Evolutionary conservation across 2,888 invertebrate species (phyloP).

Genomic region (Anaspis maculata): DNA sequence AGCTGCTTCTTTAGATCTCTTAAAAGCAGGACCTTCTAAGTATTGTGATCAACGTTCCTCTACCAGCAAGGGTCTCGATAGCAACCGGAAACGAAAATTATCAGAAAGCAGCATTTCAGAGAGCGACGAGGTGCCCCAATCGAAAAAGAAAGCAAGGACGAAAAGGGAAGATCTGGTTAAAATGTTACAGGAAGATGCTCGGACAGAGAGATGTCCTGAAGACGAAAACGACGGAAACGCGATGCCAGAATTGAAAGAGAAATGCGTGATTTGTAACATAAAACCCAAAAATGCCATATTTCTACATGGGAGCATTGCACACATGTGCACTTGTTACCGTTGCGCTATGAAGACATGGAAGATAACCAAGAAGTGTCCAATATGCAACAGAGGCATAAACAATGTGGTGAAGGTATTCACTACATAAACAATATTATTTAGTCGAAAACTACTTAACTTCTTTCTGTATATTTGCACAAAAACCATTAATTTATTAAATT

Average conservation of each 20-base stretch:
- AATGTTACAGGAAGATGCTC: too few species aligned
- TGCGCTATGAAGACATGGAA: conserved; percentile 62
- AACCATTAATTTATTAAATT: not conserved
- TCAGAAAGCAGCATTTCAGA: conserved; percentile 32
- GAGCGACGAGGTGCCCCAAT: conserved; percentile 18
- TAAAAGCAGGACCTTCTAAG: too few species aligned
- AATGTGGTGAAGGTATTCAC: conserved; percentile 55
- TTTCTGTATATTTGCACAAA: not conserved
- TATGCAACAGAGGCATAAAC: conserved; percentile 60
- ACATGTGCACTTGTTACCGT: conserved; percentile 62
- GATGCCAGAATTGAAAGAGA: conserved; percentile 33
- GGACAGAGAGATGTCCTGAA: not conserved
- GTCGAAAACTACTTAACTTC: not conserved
- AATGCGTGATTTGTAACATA: conserved; percentile 55
- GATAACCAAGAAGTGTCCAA: conserved; percentile 55
- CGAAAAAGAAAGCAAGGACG: conserved; percentile 3
- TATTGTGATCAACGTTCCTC: too few species aligned
- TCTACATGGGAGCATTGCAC: conserved; percentile 57
- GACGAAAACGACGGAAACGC: not conserved
- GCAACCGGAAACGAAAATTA: conserved; percentile 21
- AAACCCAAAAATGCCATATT: conserved; percentile 61
- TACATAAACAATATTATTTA: conserved; percentile 13
- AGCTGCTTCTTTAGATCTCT: too few species aligned
- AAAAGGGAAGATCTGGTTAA: conserved; percentile 6
- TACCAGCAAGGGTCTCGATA: conserved; percentile 6